Evolutionary conservation across 2,888 invertebrate genomes (phyloP).

Genomic region (Drosophila algonquin): DNA sequence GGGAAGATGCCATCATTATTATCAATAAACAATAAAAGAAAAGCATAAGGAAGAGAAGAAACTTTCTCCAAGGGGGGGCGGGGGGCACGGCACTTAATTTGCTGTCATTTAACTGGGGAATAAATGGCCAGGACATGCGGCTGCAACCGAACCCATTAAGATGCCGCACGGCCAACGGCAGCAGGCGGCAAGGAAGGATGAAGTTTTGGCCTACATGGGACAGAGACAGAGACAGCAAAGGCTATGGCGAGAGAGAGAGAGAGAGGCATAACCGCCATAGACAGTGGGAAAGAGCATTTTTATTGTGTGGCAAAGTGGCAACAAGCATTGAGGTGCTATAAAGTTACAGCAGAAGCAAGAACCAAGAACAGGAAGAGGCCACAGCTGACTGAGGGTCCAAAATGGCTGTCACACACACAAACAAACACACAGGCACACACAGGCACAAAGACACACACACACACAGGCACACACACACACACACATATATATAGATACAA

Average conservation of each 20-base stretch:
- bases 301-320: slow-evolving; percentile 66
- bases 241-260: background rate
- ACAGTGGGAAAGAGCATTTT: slow-evolving; percentile 50
- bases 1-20: slow-evolving; percentile 58
- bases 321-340: slow-evolving; percentile 66
- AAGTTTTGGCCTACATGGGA: slow-evolving; percentile 29
- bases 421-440: slow-evolving; percentile 17
- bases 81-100: slow-evolving; percentile 59
- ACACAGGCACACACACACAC: slow-evolving; percentile 13
- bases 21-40: slow-evolving; percentile 61
- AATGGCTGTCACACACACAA: slow-evolving; percentile 45
- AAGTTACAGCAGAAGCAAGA: slow-evolving; percentile 58
- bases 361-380: background rate
- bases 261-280: too few species aligned
- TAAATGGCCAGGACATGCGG: slow-evolving; percentile 65
- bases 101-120: slow-evolving; percentile 70
- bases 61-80: slow-evolving; percentile 36
- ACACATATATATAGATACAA: slow-evolving; percentile 5
- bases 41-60: slow-evolving; percentile 41
- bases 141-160: slow-evolving; percentile 41
- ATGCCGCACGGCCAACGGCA: slow-evolving; percentile 16
- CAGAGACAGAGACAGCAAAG: slow-evolving; percentile 17
- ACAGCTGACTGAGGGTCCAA: slow-evolving; percentile 40
- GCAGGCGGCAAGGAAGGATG: slow-evolving; percentile 20
- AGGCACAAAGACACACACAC: slow-evolving; percentile 19